A percentile compares a stretch with the other conserved stretches of the same genome.
phyloP scores from a whole-genome alignment of 2,888 invertebrate species.

The Brenthis hecate region DNA sequence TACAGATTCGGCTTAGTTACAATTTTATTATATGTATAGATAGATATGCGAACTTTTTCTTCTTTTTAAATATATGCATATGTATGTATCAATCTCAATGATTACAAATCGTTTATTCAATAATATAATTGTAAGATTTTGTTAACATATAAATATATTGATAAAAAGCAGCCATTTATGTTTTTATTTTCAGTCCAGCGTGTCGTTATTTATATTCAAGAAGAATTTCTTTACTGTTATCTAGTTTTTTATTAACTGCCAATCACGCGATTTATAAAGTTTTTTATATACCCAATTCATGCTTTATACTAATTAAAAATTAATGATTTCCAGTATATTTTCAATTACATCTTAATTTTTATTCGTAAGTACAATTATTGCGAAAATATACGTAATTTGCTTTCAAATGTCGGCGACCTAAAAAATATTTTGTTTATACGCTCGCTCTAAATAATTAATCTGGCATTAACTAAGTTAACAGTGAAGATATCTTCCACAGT shows the following conservation, averaged over 20 bases:
- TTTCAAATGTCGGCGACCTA: background rate
- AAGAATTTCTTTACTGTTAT: conserved; percentile 19
- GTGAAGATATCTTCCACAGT: conserved; percentile 3
- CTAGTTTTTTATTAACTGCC: conserved; percentile 22
- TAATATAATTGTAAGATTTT: too few relatives aligned
- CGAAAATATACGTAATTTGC: background rate
- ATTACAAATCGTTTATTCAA: too few relatives aligned
- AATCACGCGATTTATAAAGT: conserved; percentile 26
- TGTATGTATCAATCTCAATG: too few relatives aligned
- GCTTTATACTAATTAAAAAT: conserved; percentile 2
- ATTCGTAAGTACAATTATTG: too few relatives aligned
- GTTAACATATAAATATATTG: background rate
- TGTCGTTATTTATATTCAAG: conserved; percentile 30
- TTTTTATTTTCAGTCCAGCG: conserved; percentile 8
- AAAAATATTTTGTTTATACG: conserved; percentile 6
- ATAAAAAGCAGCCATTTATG: conserved; percentile 14
- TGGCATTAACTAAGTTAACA: conserved; percentile 12
- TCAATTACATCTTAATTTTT: background rate
- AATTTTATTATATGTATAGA: too few relatives aligned
- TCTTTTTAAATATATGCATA: too few relatives aligned
- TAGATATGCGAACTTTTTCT: too few relatives aligned
- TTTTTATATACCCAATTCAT: conserved; percentile 10
- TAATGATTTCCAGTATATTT: too few relatives aligned
- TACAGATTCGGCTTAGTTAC: too few relatives aligned
- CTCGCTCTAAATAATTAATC: background rate